Evolutionary conservation across 2,888 invertebrate genomes (phyloP).

Genomic region (Hesperia comma): DNA sequence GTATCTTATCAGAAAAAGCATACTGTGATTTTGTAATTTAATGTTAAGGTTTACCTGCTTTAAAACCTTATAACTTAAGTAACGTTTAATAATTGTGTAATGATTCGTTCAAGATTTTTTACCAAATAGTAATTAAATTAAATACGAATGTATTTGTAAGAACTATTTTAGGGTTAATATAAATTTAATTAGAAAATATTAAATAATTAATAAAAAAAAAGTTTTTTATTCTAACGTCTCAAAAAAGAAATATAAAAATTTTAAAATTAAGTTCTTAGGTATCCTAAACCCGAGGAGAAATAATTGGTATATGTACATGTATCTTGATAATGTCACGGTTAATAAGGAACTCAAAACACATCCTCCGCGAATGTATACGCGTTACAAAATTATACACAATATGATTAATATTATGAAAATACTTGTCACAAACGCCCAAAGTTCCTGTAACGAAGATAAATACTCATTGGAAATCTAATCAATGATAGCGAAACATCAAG

Average conservation of each 20-base stretch:
- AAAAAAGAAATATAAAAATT: too few species aligned
- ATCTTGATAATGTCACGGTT: too few species aligned
- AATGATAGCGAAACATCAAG: conserved; percentile 31
- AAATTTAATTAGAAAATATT: background rate
- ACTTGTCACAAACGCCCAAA: too few species aligned
- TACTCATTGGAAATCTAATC: conserved; percentile 43
- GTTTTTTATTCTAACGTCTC: too few species aligned
- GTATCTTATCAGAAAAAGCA: conserved; percentile 6
- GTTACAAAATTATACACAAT: too few species aligned
- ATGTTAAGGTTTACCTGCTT: conserved; percentile 3
- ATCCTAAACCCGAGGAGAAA: too few species aligned
- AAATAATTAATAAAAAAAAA: too few species aligned
- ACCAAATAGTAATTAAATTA: conserved; percentile 1
- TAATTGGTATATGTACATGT: too few species aligned
- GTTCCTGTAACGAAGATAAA: background rate
- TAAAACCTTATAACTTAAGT: background rate
- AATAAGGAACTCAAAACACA: too few species aligned
- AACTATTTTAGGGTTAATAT: background rate
- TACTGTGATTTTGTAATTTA: conserved; percentile 27
- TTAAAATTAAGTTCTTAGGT: too few species aligned
- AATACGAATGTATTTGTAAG: background rate
- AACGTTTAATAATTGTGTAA: background rate
- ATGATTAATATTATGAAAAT: too few species aligned
- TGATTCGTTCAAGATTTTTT: background rate
- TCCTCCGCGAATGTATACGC: too few species aligned